Evolutionary conservation across 2,113 vertebrate species (phyloP).

Genomic region (Patagioenas fasciata): DNA sequence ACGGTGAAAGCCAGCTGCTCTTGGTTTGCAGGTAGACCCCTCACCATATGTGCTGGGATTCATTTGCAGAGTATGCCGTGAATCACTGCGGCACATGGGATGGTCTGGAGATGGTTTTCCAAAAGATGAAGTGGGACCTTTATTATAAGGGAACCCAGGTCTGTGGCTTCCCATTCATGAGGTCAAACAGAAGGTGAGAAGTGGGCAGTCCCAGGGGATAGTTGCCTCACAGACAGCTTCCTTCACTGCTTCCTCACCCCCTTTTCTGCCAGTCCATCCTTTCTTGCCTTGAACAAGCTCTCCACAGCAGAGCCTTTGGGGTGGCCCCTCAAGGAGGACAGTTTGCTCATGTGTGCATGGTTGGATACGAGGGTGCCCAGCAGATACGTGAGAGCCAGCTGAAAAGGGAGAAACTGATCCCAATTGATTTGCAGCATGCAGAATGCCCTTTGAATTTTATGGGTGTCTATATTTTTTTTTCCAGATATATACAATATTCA

Average conservation of each 20-base stretch:
- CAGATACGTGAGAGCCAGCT: background rate
- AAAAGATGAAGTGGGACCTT: background rate
- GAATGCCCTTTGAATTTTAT: background rate
- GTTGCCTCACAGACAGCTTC: background rate
- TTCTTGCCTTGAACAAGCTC: background rate
- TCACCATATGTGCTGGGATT: accelerated
- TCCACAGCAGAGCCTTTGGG: background rate
- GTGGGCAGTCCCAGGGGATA: accelerated
- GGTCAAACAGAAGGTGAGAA: background rate
- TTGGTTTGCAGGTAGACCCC: background rate
- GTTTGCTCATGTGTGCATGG: accelerated
- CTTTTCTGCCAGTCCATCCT: background rate
- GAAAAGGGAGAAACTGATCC: background rate
- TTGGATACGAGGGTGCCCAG: background rate
- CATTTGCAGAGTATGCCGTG: accelerated
- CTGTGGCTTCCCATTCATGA: background rate
- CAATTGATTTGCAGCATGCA: too few species aligned
- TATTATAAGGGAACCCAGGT: background rate
- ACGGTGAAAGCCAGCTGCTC: background rate
- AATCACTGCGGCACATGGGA: background rate
- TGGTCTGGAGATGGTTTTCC: background rate
- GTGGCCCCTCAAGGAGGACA: background rate
- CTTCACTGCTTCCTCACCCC: background rate
- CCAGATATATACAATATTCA: background rate
- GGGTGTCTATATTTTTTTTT: background rate